Evolutionary conservation across 2,888 invertebrate genomes (phyloP), one percentile per base, ranked within the genome.

Genomic region (Zootermopsis nevadensis): DNA sequence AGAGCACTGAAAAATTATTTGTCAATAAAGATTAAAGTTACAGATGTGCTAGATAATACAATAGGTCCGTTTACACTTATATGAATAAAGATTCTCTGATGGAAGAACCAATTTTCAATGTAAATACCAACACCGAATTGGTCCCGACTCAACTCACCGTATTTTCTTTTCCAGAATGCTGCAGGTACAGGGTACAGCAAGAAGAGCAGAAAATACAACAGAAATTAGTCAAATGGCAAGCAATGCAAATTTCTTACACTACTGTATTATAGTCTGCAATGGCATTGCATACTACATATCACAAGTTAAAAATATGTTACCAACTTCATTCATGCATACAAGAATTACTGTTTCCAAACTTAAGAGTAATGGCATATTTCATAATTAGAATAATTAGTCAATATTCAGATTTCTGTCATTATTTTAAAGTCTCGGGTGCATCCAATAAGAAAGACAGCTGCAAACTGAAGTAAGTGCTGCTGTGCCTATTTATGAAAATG

Each of bases 81-180:
- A 27, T 60, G 60, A 27, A 27, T 60, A 27, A 60, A 8, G 7
- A n/a, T 60, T 60, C 27, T n/a, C n/a, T 60, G n/a, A 48, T 19
- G 4, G 19, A 48, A 1, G 19, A 48, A 19, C 48, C 48, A 48
- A 15, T 48, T 48, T 19, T 1, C 15, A 15, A 15, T 15, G 19
- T 48, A 19, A 48, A 33, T 33, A 69, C 69, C 69, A 69, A 31
- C 69, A 69, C 69, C 69, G 22, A 33, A 33, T 48, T 10, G 69
- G 31, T 38, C 24, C n/a, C 42, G n/a, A 38, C 48, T 72, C 15
- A 86, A 91, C 94, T 94, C 93, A 95, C 95, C 95, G 93, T 91
- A 94, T 94, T 93, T 94, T 94, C 92, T 94, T 95, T 92, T 95
- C 95, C 94, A 95, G 92, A 92, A 95, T 95, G 91, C 95, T 95